Conservation (phyloP, 2,113 vertebrate genomes). For the Campylomormyrus numenius region DNA sequence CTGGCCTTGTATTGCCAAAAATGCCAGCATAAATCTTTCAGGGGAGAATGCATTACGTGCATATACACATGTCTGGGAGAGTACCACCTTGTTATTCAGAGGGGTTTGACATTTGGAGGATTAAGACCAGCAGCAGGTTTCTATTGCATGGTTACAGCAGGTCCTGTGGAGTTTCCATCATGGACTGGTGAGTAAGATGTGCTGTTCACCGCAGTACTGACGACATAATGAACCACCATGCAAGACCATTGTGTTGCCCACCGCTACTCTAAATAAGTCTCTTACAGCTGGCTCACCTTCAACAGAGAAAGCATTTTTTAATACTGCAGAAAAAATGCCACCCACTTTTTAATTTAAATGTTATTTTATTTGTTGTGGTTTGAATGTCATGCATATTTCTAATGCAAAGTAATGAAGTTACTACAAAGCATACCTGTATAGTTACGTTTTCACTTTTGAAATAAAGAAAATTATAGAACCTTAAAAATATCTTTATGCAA, state of each 20-base stretch:
- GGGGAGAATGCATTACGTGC: slow-evolving; percentile 20
- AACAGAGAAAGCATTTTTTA: slow-evolving; percentile 26
- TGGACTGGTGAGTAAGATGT: slow-evolving; percentile 72
- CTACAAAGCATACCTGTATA: background rate
- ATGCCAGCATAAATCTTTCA: slow-evolving; percentile 40
- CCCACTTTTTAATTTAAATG: background rate
- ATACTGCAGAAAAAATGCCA: background rate
- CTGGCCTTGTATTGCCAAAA: slow-evolving; percentile 50
- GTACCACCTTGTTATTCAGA: slow-evolving; percentile 27
- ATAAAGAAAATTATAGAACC: background rate
- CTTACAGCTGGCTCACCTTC: slow-evolving; percentile 41
- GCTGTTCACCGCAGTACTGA: slow-evolving; percentile 37
- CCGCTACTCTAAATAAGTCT: background rate
- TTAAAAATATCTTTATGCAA: background rate
- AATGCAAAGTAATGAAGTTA: background rate
- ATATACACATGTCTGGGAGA: slow-evolving; percentile 13
- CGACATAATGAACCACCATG: slow-evolving; percentile 7
- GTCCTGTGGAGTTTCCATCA: slow-evolving; percentile 74
- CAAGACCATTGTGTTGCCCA: background rate
- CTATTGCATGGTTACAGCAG: slow-evolving; percentile 74
- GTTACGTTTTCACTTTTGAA: background rate
- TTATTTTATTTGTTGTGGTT: background rate
- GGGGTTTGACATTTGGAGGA: slow-evolving; percentile 30
- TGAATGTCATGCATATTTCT: background rate
- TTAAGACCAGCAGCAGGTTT: slow-evolving; percentile 25